Percentiles rank a stretch among this genome's conserved stretches.
phyloP scores from a whole-genome alignment of 35 echinoderm and acorn worm species.

The Strongylocentrotus purpuratus region DNA sequence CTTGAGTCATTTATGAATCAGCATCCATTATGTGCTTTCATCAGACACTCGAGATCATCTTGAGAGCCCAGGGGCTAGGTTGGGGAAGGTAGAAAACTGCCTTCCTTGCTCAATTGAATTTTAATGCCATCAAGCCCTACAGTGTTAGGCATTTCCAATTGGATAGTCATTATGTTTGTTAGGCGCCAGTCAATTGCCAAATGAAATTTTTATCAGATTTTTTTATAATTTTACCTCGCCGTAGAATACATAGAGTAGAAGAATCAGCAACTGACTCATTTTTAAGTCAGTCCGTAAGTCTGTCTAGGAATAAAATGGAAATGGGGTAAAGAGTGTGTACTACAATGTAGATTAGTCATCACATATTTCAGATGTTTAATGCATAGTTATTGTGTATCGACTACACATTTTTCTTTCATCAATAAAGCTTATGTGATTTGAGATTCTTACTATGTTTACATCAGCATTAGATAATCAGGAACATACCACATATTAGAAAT shows the following conservation, averaged over 20 bases:
- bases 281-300: background rate
- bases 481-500: background rate
- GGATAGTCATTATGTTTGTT: background rate
- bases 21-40: background rate
- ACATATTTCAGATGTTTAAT: no score
- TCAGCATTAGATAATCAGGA: background rate
- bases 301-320: background rate
- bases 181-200: background rate
- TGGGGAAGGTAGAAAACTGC: background rate
- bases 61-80: background rate
- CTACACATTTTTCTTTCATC: background rate
- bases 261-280: background rate
- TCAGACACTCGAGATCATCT: background rate
- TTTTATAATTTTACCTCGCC: background rate
- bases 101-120: constrained; percentile 11
- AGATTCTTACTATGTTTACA: background rate
- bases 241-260: background rate
- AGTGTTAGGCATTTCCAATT: background rate
- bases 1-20: constrained; percentile 5
- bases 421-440: background rate
- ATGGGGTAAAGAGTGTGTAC: no score
- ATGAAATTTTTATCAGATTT: background rate
- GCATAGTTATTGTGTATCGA: no score
- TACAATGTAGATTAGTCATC: no score
- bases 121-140: background rate